Percentiles rank a stretch among this genome's conserved stretches.
Conservation (phyloP, 2,113 vertebrate genomes). For the Potamarius usumacintae region DNA sequence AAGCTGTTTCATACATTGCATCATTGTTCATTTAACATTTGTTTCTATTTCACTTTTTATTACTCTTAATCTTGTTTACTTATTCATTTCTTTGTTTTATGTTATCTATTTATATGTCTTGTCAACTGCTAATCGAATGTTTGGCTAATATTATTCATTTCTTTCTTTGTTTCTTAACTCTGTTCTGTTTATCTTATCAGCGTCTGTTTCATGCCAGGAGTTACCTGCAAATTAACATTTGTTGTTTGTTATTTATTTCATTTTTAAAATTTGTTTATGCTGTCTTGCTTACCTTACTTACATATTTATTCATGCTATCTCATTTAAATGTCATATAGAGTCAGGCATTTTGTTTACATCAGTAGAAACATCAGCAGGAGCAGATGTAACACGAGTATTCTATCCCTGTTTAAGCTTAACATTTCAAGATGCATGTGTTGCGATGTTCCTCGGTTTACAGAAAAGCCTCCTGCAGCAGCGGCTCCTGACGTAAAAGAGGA, state of each 20-base stretch:
- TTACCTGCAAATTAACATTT: too few species aligned
- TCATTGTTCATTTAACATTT: neutral
- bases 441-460: constrained; percentile 45
- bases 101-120: too few species aligned
- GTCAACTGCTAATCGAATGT: neutral
- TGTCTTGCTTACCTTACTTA: neutral
- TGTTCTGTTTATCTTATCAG: neutral
- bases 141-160: too few species aligned
- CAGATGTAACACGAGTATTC: neutral
- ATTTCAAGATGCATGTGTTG: neutral
- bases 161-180: too few species aligned
- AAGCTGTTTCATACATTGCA: neutral
- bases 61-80: neutral
- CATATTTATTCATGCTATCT: neutral
- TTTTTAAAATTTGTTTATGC: neutral
- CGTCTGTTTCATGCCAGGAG: too few species aligned
- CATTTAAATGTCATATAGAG: neutral
- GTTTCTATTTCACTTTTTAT: too few species aligned
- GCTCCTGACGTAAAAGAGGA: constrained; percentile 47
- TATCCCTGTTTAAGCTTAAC: neutral
- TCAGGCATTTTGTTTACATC: neutral
- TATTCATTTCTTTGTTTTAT: neutral
- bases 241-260: too few species aligned
- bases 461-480: constrained; percentile 48
- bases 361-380: neutral